Evolutionary conservation across 2,888 invertebrate species (phyloP).

Genomic region (Eremobia ochroleuca): DNA sequence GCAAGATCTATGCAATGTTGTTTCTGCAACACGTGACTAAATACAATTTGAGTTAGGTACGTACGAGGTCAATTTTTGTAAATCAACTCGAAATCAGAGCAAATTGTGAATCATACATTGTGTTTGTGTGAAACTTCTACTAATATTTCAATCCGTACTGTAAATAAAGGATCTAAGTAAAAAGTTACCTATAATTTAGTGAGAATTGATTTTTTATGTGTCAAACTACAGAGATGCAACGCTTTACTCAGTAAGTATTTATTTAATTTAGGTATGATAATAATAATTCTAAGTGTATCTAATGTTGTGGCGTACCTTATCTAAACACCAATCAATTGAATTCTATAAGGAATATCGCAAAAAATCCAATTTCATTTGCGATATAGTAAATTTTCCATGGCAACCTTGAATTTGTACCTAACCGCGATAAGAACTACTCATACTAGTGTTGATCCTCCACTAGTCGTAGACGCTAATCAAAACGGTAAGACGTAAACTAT

Average conservation of each 20-base stretch:
- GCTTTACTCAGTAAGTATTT: not conserved
- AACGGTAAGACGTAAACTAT: constrained; percentile 66
- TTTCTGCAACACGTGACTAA: constrained; percentile 55
- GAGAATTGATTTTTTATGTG: not conserved
- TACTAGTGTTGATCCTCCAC: constrained; percentile 71
- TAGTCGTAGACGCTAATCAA: constrained; percentile 73
- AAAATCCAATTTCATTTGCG: constrained; percentile 43
- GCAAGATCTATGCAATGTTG: constrained; percentile 52
- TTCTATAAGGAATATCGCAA: constrained; percentile 26
- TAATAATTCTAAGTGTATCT: not conserved
- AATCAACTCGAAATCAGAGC: constrained; percentile 40
- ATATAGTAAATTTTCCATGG: constrained; percentile 79
- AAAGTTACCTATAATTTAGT: not conserved
- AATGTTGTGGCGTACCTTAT: not conserved
- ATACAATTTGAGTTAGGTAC: constrained; percentile 30
- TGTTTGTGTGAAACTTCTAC: not conserved
- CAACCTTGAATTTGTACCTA: constrained; percentile 76
- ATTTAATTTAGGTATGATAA: not conserved
- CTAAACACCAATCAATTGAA: constrained; percentile 18
- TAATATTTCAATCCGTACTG: not conserved
- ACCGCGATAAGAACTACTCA: constrained; percentile 82
- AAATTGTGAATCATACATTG: constrained; percentile 33
- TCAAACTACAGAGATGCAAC: constrained; percentile 1
- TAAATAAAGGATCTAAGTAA: not conserved
- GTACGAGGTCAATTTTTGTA: constrained; percentile 57